Evolutionary conservation across 2,888 invertebrate species (phyloP).

Genomic region (Bembecia ichneumoniformis): DNA sequence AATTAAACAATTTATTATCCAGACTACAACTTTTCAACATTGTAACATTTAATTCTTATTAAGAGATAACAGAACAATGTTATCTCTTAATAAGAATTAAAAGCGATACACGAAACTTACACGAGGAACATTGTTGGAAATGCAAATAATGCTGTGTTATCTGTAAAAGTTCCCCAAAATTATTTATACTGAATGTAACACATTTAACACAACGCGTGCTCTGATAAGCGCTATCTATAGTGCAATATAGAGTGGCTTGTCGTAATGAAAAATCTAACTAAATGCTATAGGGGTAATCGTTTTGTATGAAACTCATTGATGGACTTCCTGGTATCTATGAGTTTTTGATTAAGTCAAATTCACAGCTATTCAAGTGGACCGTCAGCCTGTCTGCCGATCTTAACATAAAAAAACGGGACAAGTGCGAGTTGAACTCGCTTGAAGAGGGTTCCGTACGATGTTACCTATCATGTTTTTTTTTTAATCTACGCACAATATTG

Average conservation of each 20-base stretch:
- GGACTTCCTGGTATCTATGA: not conserved
- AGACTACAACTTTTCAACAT: too few species aligned
- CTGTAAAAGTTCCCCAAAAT: not conserved
- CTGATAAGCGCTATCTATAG: not conserved
- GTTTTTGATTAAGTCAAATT: not conserved
- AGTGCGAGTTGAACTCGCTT: too few species aligned
- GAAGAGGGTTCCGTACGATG: too few species aligned
- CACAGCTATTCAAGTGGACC: not conserved
- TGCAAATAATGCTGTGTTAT: not conserved
- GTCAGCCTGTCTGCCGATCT: not conserved
- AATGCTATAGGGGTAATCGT: not conserved
- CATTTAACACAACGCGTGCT: slow-evolving; percentile 3
- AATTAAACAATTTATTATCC: too few species aligned
- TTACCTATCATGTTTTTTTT: too few species aligned
- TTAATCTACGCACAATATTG: too few species aligned
- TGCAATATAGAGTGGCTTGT: not conserved
- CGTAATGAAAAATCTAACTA: not conserved
- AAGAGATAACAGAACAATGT: too few species aligned
- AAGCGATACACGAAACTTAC: too few species aligned
- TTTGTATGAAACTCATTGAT: not conserved
- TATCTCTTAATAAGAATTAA: too few species aligned
- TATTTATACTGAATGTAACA: slow-evolving; percentile 1
- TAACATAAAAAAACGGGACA: too few species aligned
- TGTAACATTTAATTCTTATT: too few species aligned
- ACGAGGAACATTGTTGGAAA: too few species aligned